phyloP scores from a whole-genome alignment of 2,113 vertebrate species.

The Archilochus colubris region DNA sequence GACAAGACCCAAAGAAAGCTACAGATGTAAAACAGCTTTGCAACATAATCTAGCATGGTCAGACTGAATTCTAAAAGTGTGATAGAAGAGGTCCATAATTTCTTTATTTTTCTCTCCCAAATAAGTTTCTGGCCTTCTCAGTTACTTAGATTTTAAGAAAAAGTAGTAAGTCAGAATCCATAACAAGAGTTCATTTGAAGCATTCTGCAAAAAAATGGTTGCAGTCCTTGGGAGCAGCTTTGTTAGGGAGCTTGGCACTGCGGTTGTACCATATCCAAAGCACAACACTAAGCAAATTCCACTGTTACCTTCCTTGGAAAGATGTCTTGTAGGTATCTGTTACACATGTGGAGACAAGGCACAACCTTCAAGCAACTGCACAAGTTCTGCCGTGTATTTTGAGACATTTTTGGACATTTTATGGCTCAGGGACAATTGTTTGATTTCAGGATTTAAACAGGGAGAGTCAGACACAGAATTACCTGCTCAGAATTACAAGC shows the following conservation, averaged over 20 bases:
- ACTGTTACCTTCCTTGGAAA: neutral
- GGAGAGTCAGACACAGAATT: neutral
- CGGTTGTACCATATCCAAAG: neutral
- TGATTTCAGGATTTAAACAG: neutral
- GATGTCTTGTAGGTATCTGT: neutral
- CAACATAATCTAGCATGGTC: neutral
- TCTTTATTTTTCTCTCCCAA: neutral
- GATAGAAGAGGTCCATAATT: neutral
- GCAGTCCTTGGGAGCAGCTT: neutral
- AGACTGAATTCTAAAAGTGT: neutral
- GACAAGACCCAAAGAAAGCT: neutral
- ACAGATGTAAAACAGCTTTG: neutral
- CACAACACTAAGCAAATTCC: rapidly evolving
- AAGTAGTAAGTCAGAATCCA: neutral
- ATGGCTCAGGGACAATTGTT: neutral
- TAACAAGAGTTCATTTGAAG: neutral
- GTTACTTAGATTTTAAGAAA: neutral
- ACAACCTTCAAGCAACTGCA: neutral
- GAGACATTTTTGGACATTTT: neutral
- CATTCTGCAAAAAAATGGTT: neutral
- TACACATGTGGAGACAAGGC: neutral
- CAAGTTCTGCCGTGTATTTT: neutral
- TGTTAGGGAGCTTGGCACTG: neutral
- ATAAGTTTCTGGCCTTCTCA: neutral
- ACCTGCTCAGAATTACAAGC: neutral